These are phyloP conservation scores for Boloria euphrosyne DNA, from an alignment of 2,888 invertebrate species.

Conservation along the genomic window DNA sequence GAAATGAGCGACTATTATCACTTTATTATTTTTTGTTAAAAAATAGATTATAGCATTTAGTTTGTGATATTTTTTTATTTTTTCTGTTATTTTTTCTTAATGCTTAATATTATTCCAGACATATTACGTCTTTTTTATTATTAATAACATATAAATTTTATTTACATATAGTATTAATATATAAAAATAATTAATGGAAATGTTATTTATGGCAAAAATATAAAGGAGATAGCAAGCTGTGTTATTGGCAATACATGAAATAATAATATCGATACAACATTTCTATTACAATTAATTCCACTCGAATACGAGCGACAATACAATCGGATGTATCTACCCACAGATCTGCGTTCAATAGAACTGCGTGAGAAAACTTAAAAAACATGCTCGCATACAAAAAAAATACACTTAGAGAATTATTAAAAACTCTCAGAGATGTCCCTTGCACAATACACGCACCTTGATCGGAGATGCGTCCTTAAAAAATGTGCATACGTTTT, in stretches of 20 bases:
- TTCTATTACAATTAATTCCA: conserved; percentile 54
- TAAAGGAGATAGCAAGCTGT: conserved; percentile 6
- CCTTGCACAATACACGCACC: conserved; percentile 73
- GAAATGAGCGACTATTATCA: conserved; percentile 72
- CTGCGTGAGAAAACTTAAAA: conserved; percentile 81
- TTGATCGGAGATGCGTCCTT: conserved; percentile 71
- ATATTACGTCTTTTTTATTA: no score
- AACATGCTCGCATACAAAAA: conserved; percentile 76
- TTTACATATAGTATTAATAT: no score
- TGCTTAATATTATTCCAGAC: no score
- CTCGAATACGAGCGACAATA: conserved; percentile 64
- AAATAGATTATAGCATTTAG: conserved; percentile 32
- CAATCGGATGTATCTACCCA: conserved; percentile 79
- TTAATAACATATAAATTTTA: no score
- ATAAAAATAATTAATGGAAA: background rate
- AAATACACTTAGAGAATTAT: conserved; percentile 71
- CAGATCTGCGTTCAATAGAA: conserved; percentile 72
- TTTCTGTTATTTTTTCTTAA: background rate
- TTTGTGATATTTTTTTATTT: background rate
- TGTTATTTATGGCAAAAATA: background rate
- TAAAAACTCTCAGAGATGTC: conserved; percentile 74
- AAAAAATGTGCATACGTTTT: conserved; percentile 82
- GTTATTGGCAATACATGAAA: conserved; percentile 20
- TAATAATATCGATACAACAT: conserved; percentile 32
- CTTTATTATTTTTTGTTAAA: conserved; percentile 51